phyloP scores from a whole-genome alignment of 2,888 invertebrate genomes.

The Dicyrtoma fusca region DNA sequence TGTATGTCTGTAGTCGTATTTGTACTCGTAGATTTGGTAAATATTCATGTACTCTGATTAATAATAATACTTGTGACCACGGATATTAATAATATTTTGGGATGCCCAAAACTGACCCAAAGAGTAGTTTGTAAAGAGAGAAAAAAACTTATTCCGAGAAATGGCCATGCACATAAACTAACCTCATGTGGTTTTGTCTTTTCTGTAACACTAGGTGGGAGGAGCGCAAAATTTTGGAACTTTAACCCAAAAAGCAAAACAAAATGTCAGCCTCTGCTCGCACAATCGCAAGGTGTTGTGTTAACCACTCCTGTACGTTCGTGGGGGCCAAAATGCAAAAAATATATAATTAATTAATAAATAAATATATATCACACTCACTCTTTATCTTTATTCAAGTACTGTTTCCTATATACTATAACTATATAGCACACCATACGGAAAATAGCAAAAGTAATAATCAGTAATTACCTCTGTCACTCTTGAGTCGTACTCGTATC shows the following conservation, averaged over 20 bases:
- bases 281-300: conserved; percentile 52
- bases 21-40: background rate
- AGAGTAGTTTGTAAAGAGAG: background rate
- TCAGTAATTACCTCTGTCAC: no score
- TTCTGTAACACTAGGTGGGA: conserved; percentile 57
- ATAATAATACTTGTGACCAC: conserved; percentile 25
- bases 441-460: background rate
- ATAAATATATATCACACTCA: background rate
- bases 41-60: conserved; percentile 15
- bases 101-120: no score
- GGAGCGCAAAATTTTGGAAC: conserved; percentile 56
- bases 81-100: background rate
- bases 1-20: conserved; percentile 28
- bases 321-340: conserved; percentile 45
- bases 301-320: conserved; percentile 42
- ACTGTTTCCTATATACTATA: background rate
- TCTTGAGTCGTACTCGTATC: no score
- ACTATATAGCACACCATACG: no score
- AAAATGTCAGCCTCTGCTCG: conserved; percentile 51
- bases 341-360: conserved; percentile 11
- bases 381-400: background rate
- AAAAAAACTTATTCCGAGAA: conserved; percentile 38
- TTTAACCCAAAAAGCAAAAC: conserved; percentile 54
- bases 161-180: conserved; percentile 46
- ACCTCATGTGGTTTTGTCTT: conserved; percentile 56